These are phyloP conservation scores for Cryptus viduatorius DNA, from an alignment of 2,888 invertebrate species.

Conservation along the genomic window DNA sequence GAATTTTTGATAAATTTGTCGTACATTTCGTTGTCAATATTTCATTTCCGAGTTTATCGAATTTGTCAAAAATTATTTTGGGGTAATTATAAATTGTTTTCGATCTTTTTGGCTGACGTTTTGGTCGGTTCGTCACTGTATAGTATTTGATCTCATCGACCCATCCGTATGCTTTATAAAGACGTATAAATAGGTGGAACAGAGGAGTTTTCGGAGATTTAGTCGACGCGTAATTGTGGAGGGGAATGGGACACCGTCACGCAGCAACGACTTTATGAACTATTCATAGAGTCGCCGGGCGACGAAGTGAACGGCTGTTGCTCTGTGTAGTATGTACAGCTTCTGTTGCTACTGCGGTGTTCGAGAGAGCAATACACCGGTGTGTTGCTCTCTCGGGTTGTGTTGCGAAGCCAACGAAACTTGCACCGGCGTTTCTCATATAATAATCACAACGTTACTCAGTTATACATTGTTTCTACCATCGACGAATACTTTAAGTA, in stretches of 20 bases:
- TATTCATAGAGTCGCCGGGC: conserved; percentile 55
- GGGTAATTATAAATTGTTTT: not conserved
- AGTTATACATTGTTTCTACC: conserved; percentile 3
- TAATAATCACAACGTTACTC: conserved; percentile 6
- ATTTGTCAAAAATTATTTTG: too few species aligned
- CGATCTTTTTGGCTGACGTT: not conserved
- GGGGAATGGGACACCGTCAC: conserved; percentile 53
- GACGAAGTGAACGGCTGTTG: conserved; percentile 27
- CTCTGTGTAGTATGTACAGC: conserved; percentile 7
- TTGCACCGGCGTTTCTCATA: not conserved
- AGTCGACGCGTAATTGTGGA: conserved; percentile 27
- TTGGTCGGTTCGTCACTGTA: not conserved
- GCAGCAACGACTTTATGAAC: conserved; percentile 57
- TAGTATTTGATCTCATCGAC: conserved; percentile 1
- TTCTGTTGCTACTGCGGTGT: not conserved
- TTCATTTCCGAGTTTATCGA: too few species aligned
- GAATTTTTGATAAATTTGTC: too few species aligned
- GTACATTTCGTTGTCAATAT: too few species aligned
- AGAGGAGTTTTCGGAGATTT: conserved; percentile 40
- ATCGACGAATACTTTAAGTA: conserved; percentile 3
- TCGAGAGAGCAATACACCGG: not conserved
- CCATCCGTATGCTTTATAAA: conserved; percentile 12
- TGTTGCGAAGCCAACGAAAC: not conserved
- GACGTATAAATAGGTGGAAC: conserved; percentile 28
- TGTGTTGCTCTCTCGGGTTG: not conserved